These are phyloP conservation scores for Heliconius erato DNA, from an alignment of 2,888 invertebrate species.

Conservation along the genomic window DNA sequence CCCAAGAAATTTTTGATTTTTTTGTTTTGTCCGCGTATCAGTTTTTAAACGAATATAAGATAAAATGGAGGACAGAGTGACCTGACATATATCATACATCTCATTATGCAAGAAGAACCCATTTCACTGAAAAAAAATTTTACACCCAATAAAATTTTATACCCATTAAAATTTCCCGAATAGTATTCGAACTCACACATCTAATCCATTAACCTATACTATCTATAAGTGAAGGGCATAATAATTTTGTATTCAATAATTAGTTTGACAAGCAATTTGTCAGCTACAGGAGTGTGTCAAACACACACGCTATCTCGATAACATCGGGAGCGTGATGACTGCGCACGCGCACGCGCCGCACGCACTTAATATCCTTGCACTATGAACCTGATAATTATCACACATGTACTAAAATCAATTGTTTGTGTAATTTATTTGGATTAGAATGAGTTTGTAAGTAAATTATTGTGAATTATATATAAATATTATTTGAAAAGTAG, in stretches of 20 bases:
- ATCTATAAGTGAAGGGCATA: slow-evolving; percentile 12
- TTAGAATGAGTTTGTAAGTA: background rate
- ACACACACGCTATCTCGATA: slow-evolving; percentile 44
- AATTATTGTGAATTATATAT: background rate
- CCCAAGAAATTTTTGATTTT: slow-evolving; percentile 58
- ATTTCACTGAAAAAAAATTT: too few relatives aligned
- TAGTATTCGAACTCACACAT: slow-evolving; percentile 41
- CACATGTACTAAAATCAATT: slow-evolving; percentile 52
- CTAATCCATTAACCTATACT: slow-evolving; percentile 11
- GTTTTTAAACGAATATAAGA: background rate
- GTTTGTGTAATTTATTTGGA: slow-evolving; percentile 17
- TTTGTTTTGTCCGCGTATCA: slow-evolving; percentile 36
- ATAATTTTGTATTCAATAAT: slow-evolving; percentile 36
- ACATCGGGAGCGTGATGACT: slow-evolving; percentile 50
- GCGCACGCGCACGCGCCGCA: slow-evolving; percentile 56
- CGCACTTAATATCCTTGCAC: slow-evolving; percentile 55
- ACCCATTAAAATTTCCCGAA: background rate
- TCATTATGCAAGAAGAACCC: too few relatives aligned
- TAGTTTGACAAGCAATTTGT: slow-evolving; percentile 48
- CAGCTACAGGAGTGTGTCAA: slow-evolving; percentile 40
- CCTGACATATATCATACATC: too few relatives aligned
- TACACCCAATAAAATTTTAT: too few relatives aligned
- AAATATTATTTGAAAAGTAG: background rate
- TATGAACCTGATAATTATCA: slow-evolving; percentile 56
- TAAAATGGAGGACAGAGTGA: background rate